Base-by-base conservation (phyloP, 2,113 vertebrate species). In the Gorsachius goisagi region DNA sequence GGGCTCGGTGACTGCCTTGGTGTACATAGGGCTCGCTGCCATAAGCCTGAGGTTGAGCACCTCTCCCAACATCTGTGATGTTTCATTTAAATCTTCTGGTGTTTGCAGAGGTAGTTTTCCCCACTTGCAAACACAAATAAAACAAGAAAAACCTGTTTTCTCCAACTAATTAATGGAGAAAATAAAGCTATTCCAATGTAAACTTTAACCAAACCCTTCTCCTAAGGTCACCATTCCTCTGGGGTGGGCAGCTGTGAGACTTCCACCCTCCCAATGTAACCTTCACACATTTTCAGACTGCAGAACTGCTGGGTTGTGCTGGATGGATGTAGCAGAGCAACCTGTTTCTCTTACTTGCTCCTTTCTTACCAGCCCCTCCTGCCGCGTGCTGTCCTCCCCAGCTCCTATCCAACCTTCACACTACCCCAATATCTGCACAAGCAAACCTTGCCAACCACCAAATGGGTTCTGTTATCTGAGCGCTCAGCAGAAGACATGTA, bases 351-450 rank as follows among this genome's bases (percentile, higher is more conserved):
- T 30, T 19, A 30, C 8, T 24, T 44, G 5, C 4, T 47, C 7
- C 27, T 64, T 67, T 72, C 28, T 55, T 45, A 55, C 16, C 24
- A 63, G 11, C 2, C 1, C 22, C 44, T 64, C 39, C 44, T 53
- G 30, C 24, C 2, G 1, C n/a, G n/a, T 11, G 28, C 11, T 15
- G 21, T 6, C 5, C 4, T 13, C 7, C 7, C 9, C 12, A 39
- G 21, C 37, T 91, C 33, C 81, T 49, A 4, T 21, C 20, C 26
- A 67, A 2, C 17, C 9, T 60, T 58, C 12, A 6, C 16, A 41
- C 41, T 44, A 30, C 37, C 27, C 26, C 15, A 18, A 1, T n/a
- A 75, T n/a, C 44, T 72, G 19, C 27, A 19, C 9, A 28, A 71
- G 30, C 10, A 75, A 85, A 74, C 21, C 9, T 66, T 62, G 18